Conservation (phyloP, 2,113 vertebrate species). For the Larimichthys polyactis region DNA sequence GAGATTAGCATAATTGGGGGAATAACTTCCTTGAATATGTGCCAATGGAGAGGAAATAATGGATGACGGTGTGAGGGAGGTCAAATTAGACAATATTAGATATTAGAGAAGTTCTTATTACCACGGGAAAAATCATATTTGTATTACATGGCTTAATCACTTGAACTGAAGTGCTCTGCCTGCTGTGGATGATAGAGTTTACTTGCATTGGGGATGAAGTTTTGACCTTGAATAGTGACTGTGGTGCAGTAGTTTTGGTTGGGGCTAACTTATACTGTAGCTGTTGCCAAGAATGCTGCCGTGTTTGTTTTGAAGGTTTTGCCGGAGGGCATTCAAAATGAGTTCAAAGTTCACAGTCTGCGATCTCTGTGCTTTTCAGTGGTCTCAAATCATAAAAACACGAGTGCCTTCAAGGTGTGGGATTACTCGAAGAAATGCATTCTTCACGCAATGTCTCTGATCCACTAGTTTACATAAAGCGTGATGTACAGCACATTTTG, state of each 20-base stretch:
- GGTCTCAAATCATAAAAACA: constrained; percentile 1
- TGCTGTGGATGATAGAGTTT: neutral
- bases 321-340: constrained; percentile 21
- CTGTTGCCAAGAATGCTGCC: constrained; percentile 16
- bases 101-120: constrained; percentile 26
- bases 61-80: constrained; percentile 51
- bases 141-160: constrained; percentile 11
- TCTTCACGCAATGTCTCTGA: neutral
- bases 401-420: too few species aligned
- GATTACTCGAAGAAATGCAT: neutral
- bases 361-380: neutral
- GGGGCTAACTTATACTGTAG: neutral
- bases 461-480: neutral
- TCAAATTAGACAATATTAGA: constrained; percentile 39
- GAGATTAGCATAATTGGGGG: constrained; percentile 75
- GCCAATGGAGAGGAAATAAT: constrained; percentile 63
- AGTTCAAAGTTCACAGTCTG: constrained; percentile 3
- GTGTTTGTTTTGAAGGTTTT: constrained; percentile 27
- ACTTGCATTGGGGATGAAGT: neutral
- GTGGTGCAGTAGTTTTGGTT: neutral
- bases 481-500: neutral
- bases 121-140: constrained; percentile 37
- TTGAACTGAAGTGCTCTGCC: neutral
- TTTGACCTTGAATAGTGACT: constrained; percentile 13
- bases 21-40: constrained; percentile 70